Evolutionary conservation across 1,140 invertebrate species (phyloP), one percentile per base, ranked within the genome.

Genomic region (Muscidifurax raptorellus): DNA sequence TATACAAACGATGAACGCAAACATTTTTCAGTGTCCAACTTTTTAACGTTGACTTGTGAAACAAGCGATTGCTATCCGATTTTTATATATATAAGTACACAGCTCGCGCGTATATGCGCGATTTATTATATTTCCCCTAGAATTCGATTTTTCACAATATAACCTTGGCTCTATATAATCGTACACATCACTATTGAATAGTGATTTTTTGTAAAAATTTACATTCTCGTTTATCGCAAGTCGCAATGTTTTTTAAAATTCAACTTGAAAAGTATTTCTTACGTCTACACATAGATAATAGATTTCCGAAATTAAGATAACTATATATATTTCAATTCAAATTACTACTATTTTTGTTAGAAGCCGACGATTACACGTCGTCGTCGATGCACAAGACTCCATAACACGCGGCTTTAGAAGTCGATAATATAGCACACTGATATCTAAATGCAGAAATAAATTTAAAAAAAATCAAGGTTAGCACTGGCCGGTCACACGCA

Each of bases 401-500:
- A 2, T 32, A 32, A 32, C 32, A 2, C 32, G 32, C 32, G 32
- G 32, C 5, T 2, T 32, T 32, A 66, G 66, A 76, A 78, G 28
- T 32, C 47, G 3, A 13, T 18, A 22, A 27, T 1, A n/a, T 18
- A n/a, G n/a, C 52, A 64, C 0, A 67, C 3, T 5, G 6, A 13
- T 12, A 6, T 36, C n/a, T n/a, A n/a, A n/a, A 81, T 52, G 27
- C 64, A 76, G 47, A 81, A 80, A 85, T 30, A 44, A 77, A 78
- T 27, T n/a, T n/a, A n/a, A n/a, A n/a, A 67, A 30, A 75, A 77
- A 40, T 9, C 25, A 82, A 88, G 88, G 90, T 88, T 92, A 93
- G 92, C 92, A 93, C 89, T 89, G 91, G 92, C 90, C 87, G 92
- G 92, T 91, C 91, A 93, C 90, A 92, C 92, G 87, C 89, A 27